Percentiles rank a stretch among this genome's conserved stretches.
Evolutionary conservation across 1,140 invertebrate species (phyloP).

Genomic region (Sycophaga agraensis): DNA sequence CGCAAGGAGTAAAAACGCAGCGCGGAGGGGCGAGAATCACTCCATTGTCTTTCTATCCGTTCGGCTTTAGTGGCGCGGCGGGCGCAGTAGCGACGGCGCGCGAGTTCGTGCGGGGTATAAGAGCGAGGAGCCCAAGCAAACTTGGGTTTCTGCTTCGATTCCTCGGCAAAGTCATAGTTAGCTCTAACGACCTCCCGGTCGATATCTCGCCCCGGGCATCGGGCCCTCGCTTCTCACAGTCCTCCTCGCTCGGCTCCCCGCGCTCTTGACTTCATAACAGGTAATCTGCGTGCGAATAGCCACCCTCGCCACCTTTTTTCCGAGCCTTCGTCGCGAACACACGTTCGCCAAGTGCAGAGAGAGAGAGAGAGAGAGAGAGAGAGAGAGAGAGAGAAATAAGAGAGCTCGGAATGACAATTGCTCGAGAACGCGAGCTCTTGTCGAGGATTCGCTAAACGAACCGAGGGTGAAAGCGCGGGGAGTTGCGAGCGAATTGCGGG

Average conservation of each 20-base stretch:
- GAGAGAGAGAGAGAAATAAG: not conserved
- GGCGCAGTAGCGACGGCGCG: too few relatives aligned
- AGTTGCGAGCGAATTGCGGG: too few relatives aligned
- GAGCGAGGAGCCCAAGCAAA: not conserved
- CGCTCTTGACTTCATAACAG: slow-evolving; percentile 17
- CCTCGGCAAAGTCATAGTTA: slow-evolving; percentile 22
- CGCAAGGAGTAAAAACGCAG: not conserved
- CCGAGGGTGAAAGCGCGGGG: too few relatives aligned
- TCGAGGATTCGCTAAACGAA: too few relatives aligned
- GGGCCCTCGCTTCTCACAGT: slow-evolving; percentile 22
- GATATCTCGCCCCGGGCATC: slow-evolving; percentile 21
- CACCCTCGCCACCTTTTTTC: too few relatives aligned
- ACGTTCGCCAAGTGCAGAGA: not conserved
- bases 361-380: not conserved
- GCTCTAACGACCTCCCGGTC: slow-evolving; percentile 21
- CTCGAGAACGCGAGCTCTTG: too few relatives aligned
- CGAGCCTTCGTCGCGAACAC: not conserved
- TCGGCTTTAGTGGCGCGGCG: not conserved
- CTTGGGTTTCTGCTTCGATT: slow-evolving; percentile 22
- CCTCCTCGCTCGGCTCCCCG: too few relatives aligned
- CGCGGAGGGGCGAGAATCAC: not conserved
- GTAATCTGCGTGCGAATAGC: slow-evolving; percentile 19
- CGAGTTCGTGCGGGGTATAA: too few relatives aligned
- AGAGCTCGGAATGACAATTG: too few relatives aligned
- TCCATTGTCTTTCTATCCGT: slow-evolving; percentile 11